phyloP scores from a whole-genome alignment of 2,113 vertebrate genomes.

The Platanista minor region DNA sequence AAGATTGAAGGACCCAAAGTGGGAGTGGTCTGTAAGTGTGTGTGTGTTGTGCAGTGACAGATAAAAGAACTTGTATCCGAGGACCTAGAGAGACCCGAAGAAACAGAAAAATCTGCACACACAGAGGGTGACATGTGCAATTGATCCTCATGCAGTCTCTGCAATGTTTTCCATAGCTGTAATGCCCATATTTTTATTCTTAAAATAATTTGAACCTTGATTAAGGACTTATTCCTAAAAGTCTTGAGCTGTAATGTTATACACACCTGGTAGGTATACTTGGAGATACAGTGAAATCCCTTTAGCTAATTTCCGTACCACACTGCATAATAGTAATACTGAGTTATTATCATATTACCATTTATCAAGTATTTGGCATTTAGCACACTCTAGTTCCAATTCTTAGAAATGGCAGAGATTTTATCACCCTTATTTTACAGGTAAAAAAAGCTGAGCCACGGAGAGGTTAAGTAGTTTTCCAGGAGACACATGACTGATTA shows the following conservation, averaged over 20 bases:
- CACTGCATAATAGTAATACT: neutral
- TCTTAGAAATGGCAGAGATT: neutral
- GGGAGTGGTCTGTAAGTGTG: neutral
- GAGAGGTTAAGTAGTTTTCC: neutral
- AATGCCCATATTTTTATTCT: neutral
- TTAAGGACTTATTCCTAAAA: slow-evolving; percentile 3
- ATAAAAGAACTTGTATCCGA: neutral
- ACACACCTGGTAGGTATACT: neutral
- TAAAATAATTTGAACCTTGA: neutral
- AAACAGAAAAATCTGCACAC: neutral
- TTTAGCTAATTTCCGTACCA: neutral
- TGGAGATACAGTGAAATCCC: neutral
- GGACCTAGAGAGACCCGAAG: neutral
- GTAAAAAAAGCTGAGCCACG: neutral
- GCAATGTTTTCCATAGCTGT: neutral
- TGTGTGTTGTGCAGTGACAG: neutral
- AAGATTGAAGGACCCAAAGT: neutral
- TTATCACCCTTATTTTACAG: neutral
- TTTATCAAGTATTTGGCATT: neutral
- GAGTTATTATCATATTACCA: neutral
- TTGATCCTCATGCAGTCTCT: neutral
- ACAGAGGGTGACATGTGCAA: neutral
- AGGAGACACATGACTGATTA: neutral
- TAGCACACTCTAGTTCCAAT: neutral
- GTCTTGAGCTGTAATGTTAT: neutral